Conservation (phyloP, 2,888 invertebrate genomes). For the Lydus trimaculatus region DNA sequence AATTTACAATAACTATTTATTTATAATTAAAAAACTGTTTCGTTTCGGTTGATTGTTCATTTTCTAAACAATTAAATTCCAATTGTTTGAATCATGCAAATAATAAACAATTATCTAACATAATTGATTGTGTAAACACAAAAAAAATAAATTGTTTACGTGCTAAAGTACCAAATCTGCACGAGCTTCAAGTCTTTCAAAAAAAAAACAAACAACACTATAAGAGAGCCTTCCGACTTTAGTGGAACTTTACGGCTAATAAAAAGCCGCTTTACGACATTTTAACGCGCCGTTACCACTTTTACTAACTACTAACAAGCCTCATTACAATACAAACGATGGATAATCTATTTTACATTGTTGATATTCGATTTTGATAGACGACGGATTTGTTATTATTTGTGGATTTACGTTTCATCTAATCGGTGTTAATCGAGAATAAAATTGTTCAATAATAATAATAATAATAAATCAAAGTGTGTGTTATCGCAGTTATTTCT, state of each 20-base stretch:
- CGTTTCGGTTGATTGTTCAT: too few species aligned
- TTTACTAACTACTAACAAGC: constrained; percentile 60
- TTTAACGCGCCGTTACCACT: constrained; percentile 60
- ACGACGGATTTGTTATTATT: too few species aligned
- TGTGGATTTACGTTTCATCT: too few species aligned
- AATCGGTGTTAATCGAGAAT: neutral
- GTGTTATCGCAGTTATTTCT: too few species aligned
- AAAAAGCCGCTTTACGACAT: constrained; percentile 61
- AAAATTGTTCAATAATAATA: too few species aligned
- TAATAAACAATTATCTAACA: neutral
- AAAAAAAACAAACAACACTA: constrained; percentile 18
- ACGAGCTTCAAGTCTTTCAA: constrained; percentile 44
- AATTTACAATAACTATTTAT: too few species aligned
- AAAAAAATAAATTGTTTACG: constrained; percentile 54
- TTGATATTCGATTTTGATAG: too few species aligned
- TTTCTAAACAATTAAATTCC: neutral
- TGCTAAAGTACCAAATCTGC: constrained; percentile 50
- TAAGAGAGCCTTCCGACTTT: constrained; percentile 50
- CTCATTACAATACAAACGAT: constrained; percentile 58
- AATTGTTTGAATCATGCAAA: too few species aligned
- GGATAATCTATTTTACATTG: constrained; percentile 50
- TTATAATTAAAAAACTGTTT: too few species aligned
- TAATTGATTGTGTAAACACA: constrained; percentile 3
- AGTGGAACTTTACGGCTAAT: constrained; percentile 59
- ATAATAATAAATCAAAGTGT: too few species aligned